Evolutionary conservation across 2,888 invertebrate genomes (phyloP).

Genomic region (Fragum fragum): DNA sequence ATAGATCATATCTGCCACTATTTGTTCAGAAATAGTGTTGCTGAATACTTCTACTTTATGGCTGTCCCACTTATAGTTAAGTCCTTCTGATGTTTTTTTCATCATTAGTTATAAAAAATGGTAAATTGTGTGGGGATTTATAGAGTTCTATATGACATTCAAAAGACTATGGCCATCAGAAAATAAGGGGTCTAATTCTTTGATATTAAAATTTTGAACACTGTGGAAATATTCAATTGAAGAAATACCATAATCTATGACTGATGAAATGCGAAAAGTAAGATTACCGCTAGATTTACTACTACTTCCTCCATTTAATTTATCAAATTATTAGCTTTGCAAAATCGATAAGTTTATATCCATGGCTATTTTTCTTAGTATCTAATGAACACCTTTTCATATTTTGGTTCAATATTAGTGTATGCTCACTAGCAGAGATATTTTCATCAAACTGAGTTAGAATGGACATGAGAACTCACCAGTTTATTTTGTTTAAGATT

Average conservation of each 20-base stretch:
- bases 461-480: too few relatives aligned
- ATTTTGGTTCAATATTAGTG: too few relatives aligned
- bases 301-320: slow-evolving; percentile 10
- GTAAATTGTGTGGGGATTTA: not conserved
- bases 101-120: too few relatives aligned
- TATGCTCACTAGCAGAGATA: too few relatives aligned
- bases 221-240: not conserved
- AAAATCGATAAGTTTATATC: slow-evolving; percentile 12
- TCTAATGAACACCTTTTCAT: not conserved
- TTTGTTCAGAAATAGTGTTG: not conserved
- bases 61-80: not conserved
- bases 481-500: too few relatives aligned
- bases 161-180: not conserved
- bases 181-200: not conserved
- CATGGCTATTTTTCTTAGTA: slow-evolving; percentile 32
- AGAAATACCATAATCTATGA: not conserved
- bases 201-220: not conserved
- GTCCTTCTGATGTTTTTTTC: not conserved
- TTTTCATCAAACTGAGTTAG: too few relatives aligned
- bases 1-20: not conserved
- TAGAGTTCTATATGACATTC: too few relatives aligned
- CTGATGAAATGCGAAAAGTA: not conserved
- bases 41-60: not conserved
- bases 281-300: not conserved
- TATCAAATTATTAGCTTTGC: slow-evolving; percentile 30